Base-by-base conservation (phyloP, 2,888 invertebrate species). In the Cynaeus angustus region DNA sequence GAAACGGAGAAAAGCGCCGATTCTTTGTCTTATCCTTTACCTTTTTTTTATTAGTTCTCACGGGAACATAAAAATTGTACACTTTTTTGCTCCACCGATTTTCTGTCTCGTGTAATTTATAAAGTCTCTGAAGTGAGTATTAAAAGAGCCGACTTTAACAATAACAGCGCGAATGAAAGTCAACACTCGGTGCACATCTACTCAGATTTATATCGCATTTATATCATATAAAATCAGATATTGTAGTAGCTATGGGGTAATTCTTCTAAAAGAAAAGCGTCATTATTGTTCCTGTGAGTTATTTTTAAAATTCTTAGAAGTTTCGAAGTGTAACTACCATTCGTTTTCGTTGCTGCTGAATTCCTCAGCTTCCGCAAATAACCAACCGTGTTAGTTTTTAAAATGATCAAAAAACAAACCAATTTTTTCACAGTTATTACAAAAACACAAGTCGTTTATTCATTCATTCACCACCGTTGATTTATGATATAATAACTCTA, bases 11-110 rank as follows among this genome's bases (percentile, higher is more conserved):
- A 33, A 33, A n/a, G n/a, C 33, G 33, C 2, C 33, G 33, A 33
- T 33, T 9, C 33, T 33, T 33, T 33, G 33, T 33, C 33, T 33
- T 7, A 33, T 7, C n/a, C 33, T 6, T 33, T 33, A 33, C 33
- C 33, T 2, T 21, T 50, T 48, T 50, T 50, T 16, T 50, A n/a
- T n/a, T 26, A n/a, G n/a, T 6, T 28, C 48, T 28, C 48, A 2
- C 5, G 28, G 48, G 48, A 8, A 14, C 48, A 50, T 50, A 50
- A 50, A 46, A 50, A 50, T 50, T 50, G 48, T 10, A 10, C 48
- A 50, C 16, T 10, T 50, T 50, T 43, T 50, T 50, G 16, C 28
- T 50, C 13, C 48, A 26, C n/a, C 48, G 26, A 26, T 50, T 50
- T 50, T 10, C 28, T 28, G 48, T 50, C 26, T n/a, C 48, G 4